Base-by-base conservation (phyloP, 1,140 invertebrate species). In the Frieseomelitta varia region DNA sequence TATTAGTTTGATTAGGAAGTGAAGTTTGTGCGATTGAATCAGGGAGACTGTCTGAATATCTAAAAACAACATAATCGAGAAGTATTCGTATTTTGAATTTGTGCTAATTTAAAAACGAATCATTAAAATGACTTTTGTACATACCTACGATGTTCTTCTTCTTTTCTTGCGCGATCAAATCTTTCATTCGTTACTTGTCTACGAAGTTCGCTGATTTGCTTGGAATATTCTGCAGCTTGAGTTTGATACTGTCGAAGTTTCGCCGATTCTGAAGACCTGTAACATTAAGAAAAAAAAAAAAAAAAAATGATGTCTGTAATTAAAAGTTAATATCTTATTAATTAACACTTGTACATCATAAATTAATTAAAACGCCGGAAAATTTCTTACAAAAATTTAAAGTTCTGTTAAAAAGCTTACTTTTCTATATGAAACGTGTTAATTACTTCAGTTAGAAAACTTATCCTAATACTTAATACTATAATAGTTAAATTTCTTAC, bases 181-280 rank as follows among this genome's bases (percentile, higher is more conserved):
- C 95, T 93, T 90, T 96, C 95, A 73, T 96, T 95, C 6, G 95
- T 96, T 8, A 96, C 93, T 88, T 96, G 94, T 82, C 95, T 92
- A 72, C 95, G 94, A 39, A 96, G 93, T 55, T 95, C 94, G 51
- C 91, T 94, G 69, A 96, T 94, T 91, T 96, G 95, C 76, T 95
- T 94, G 56, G 92, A 95, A 61, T 95, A 96, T 53, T 96, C 95
- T 24, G 94, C 92, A n/a, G 95, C 93, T 88, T 96, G 95, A 81
- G 93, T 94, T 85, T 96, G 95, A 85, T 95, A 96, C n/a, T 94
- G 91, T 39, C 95, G 94, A n/a, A 96, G 87, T 80, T 96, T 95
- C 34, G 94, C 87, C 10, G 94, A 93, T 84, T 95, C 95, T 53
- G 88, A 84, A 12, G 92, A 92, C 89, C 96, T 96, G 83, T 19